These are phyloP conservation scores for Carpatolechia fugitivella DNA, from an alignment of 2,888 invertebrate species.

Conservation along the genomic window DNA sequence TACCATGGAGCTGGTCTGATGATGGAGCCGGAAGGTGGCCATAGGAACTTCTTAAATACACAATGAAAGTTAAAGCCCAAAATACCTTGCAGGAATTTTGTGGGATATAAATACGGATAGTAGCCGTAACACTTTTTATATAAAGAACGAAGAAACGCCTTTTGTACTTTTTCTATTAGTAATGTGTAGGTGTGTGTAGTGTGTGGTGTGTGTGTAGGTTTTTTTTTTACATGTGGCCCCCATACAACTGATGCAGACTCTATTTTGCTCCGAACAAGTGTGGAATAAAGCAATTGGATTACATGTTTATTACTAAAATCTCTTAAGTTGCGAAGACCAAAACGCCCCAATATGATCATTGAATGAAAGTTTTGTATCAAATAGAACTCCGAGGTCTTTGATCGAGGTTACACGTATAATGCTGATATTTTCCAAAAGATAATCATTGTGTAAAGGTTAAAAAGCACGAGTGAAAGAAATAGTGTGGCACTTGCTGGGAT, in stretches of 20 bases:
- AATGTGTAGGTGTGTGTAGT: too few relatives aligned
- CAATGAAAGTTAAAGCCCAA: background rate
- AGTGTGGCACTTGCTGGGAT: constrained; percentile 14
- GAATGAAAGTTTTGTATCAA: background rate
- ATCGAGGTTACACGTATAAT: background rate
- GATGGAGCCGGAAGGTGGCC: too few relatives aligned
- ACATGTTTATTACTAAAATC: background rate
- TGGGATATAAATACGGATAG: too few relatives aligned
- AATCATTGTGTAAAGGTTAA: background rate
- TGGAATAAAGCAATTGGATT: background rate
- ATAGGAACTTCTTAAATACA: too few relatives aligned
- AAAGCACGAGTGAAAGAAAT: constrained; percentile 6
- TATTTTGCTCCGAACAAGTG: background rate
- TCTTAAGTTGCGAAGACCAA: background rate
- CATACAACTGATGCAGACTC: too few relatives aligned
- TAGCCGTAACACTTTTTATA: too few relatives aligned
- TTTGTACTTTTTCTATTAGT: too few relatives aligned
- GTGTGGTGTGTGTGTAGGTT: background rate
- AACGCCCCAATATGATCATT: background rate
- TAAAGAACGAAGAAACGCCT: too few relatives aligned
- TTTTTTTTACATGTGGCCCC: background rate
- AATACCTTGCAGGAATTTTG: background rate
- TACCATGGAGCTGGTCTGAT: too few relatives aligned
- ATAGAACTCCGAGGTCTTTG: constrained; percentile 1
- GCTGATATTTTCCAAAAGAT: background rate